A percentile compares a stretch with the other conserved stretches of the same genome.
Conservation (phyloP, 2,888 invertebrate species). For the Anticlea derivata region DNA sequence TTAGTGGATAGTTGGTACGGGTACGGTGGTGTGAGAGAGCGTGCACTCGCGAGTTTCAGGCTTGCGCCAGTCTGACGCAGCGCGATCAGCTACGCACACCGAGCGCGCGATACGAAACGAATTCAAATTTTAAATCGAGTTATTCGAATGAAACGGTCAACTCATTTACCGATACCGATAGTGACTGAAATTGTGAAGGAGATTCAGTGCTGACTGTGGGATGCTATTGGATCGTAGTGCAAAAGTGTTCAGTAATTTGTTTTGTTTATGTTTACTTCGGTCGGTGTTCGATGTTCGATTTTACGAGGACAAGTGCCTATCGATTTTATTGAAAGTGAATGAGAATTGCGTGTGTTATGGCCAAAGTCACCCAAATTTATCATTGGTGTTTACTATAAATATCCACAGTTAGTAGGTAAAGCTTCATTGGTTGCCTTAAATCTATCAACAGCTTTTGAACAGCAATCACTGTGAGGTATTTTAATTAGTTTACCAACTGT, state of each 20-base stretch:
- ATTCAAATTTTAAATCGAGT: conserved; percentile 47
- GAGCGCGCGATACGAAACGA: conserved; percentile 54
- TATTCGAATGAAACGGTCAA: conserved; percentile 61
- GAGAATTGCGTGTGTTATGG: conserved; percentile 32
- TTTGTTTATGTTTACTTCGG: conserved; percentile 53
- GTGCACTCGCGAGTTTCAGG: conserved; percentile 29
- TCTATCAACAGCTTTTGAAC: conserved; percentile 7
- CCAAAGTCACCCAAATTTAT: conserved; percentile 9
- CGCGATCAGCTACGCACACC: conserved; percentile 75
- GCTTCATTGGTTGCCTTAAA: conserved; percentile 3
- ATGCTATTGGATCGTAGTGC: conserved; percentile 33
- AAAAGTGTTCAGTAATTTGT: conserved; percentile 33
- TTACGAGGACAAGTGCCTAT: conserved; percentile 42
- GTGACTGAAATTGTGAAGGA: conserved; percentile 55
- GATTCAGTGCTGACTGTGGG: conserved; percentile 50
- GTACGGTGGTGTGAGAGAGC: conserved; percentile 25
- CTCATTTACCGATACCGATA: conserved; percentile 41
- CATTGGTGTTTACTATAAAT: neutral
- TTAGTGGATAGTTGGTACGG: conserved; percentile 29
- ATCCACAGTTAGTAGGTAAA: neutral
- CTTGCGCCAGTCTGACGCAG: conserved; percentile 62
- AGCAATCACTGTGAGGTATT: neutral
- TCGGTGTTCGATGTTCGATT: conserved; percentile 51
- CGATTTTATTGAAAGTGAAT: conserved; percentile 45
- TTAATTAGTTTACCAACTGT: conserved; percentile 11